phyloP scores from a whole-genome alignment of 37 sponge, comb jelly and placozoan genomes.

The Spongilla lacustris region DNA sequence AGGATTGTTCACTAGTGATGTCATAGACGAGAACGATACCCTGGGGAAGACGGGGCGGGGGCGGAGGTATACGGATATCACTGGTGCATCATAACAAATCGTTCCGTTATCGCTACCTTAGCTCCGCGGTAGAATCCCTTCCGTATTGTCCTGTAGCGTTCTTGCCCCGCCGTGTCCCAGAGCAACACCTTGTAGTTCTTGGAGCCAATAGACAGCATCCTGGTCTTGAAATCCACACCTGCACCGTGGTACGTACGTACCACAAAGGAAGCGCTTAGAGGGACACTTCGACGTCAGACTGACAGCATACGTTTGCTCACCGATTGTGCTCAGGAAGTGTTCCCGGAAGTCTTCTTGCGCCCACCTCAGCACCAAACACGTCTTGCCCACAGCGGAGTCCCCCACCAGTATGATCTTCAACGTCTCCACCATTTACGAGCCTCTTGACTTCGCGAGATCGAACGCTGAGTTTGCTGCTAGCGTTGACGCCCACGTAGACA shows the following conservation, averaged over 20 bases:
- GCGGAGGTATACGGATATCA: too few species aligned
- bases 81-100: too few species aligned
- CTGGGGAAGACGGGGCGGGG: slow-evolving; percentile 52
- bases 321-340: slow-evolving; percentile 75
- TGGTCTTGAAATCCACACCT: slow-evolving; percentile 82
- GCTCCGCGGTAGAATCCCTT: slow-evolving; percentile 83
- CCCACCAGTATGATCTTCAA: slow-evolving; percentile 78
- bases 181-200: slow-evolving; percentile 59
- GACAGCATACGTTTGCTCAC: slow-evolving; percentile 23
- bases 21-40: slow-evolving; percentile 76
- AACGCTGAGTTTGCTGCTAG: background rate
- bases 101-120: slow-evolving; percentile 19
- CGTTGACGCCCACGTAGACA: too few species aligned
- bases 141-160: slow-evolving; percentile 78
- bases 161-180: slow-evolving; percentile 88
- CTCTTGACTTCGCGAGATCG: too few species aligned
- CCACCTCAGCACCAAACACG: slow-evolving; percentile 70
- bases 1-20: slow-evolving; percentile 48
- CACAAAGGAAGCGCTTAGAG: background rate
- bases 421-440: slow-evolving; percentile 34
- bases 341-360: slow-evolving; percentile 63
- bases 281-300: too few species aligned
- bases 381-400: slow-evolving; percentile 73
- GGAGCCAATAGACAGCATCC: slow-evolving; percentile 1
- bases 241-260: background rate